Conservation (phyloP, 1,140 invertebrate genomes). For the Calephelis nemesis region DNA sequence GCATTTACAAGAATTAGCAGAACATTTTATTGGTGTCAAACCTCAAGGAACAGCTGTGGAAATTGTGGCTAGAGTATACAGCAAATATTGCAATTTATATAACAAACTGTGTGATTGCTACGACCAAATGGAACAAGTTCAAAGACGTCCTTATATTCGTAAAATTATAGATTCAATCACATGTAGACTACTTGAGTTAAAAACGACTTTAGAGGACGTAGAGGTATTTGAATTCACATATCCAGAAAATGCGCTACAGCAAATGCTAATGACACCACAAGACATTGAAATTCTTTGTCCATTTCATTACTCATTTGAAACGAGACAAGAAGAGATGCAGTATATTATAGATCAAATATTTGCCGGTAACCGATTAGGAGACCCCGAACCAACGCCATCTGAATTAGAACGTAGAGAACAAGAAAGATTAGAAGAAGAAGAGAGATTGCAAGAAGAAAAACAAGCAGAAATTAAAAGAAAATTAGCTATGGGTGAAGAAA, state of each 20-base stretch:
- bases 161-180: constrained; percentile 62
- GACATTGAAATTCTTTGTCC: constrained; percentile 63
- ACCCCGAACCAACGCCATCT: constrained; percentile 59
- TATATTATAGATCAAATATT: constrained; percentile 67
- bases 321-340: constrained; percentile 62
- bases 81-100: constrained; percentile 61
- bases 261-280: constrained; percentile 59
- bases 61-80: constrained; percentile 57
- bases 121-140: constrained; percentile 69
- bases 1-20: constrained; percentile 26
- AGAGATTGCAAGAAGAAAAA: constrained; percentile 43
- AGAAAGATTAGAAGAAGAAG: constrained; percentile 49
- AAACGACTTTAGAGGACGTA: constrained; percentile 55
- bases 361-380: constrained; percentile 61
- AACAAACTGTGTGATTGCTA: constrained; percentile 69
- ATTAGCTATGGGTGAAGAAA: constrained; percentile 53
- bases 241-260: constrained; percentile 63
- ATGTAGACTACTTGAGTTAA: constrained; percentile 60
- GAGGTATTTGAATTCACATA: constrained; percentile 69
- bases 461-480: constrained; percentile 54
- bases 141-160: constrained; percentile 57
- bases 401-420: constrained; percentile 52
- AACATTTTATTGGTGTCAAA: constrained; percentile 61
- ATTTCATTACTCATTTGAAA: constrained; percentile 69
- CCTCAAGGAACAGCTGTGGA: constrained; percentile 64